Evolutionary conservation across 2,113 vertebrate species (phyloP).

Genomic region (Neodontobutis hainanensis): DNA sequence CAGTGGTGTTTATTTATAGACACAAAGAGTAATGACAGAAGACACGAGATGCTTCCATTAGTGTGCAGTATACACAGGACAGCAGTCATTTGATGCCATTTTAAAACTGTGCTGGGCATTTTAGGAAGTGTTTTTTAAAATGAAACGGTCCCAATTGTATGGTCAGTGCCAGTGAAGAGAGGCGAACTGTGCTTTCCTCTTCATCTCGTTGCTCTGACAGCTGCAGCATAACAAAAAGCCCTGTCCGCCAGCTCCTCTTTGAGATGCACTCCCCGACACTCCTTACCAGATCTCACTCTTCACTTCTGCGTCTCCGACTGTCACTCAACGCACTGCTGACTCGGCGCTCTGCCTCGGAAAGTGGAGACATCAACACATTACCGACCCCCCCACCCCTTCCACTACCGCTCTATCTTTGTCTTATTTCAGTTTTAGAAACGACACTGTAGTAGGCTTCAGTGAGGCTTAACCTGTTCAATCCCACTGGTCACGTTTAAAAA

Average conservation of each 20-base stretch:
- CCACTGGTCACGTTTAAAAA: neutral
- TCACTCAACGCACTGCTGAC: conserved; percentile 60
- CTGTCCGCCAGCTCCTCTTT: conserved; percentile 21
- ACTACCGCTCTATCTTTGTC: neutral
- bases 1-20: neutral
- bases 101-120: neutral
- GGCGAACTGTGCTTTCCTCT: conserved; percentile 1
- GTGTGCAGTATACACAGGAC: neutral
- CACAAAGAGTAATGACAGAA: neutral
- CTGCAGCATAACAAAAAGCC: conserved; percentile 10
- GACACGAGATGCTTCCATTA: neutral
- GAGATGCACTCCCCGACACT: conserved; percentile 38
- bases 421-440: conserved; percentile 4
- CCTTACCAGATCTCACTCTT: conserved; percentile 31
- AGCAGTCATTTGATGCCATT: neutral
- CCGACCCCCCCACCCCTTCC: neutral
- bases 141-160: conserved; percentile 1
- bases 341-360: conserved; percentile 42
- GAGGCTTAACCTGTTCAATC: neutral
- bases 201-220: conserved; percentile 15
- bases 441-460: neutral
- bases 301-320: conserved; percentile 27
- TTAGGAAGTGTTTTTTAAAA: neutral
- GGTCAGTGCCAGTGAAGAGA: conserved; percentile 4
- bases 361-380: conserved; percentile 56